Percentiles rank a stretch among this genome's conserved stretches.
phyloP scores from a whole-genome alignment of 2,888 invertebrate species.

The Pterostichus madidus region DNA sequence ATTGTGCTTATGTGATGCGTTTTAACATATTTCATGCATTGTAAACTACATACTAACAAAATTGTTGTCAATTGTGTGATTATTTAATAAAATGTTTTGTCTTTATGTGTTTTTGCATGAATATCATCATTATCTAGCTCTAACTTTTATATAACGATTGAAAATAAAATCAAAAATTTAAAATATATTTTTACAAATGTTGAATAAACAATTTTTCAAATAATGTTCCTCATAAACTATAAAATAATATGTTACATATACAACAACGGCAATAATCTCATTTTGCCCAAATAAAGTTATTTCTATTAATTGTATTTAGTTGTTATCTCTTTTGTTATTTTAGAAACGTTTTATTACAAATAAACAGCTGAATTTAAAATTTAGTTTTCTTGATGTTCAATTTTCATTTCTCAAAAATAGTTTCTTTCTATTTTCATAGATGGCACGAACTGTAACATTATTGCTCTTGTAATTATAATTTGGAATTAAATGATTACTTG shows the following conservation, averaged over 20 bases:
- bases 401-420: neutral
- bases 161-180: conserved; percentile 17
- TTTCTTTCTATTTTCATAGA: neutral
- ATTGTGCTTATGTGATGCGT: conserved; percentile 54
- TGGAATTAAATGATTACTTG: conserved; percentile 6
- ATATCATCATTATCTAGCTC: conserved; percentile 29
- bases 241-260: neutral
- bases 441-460: neutral
- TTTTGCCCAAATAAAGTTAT: neutral
- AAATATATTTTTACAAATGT: conserved; percentile 11
- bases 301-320: neutral
- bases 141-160: neutral
- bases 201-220: neutral
- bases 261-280: neutral
- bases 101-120: conserved; percentile 42
- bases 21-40: conserved; percentile 48
- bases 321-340: neutral
- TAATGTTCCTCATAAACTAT: neutral
- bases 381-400: neutral
- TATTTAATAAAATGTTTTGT: conserved; percentile 62
- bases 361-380: neutral
- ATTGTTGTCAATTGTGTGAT: conserved; percentile 57
- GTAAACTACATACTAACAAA: conserved; percentile 54
- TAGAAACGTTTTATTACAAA: neutral
- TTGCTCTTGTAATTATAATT: neutral